A percentile compares a stretch with the other conserved stretches of the same genome.
Evolutionary conservation across 2,113 vertebrate species (phyloP).

Genomic region (Lamprotornis superbus): DNA sequence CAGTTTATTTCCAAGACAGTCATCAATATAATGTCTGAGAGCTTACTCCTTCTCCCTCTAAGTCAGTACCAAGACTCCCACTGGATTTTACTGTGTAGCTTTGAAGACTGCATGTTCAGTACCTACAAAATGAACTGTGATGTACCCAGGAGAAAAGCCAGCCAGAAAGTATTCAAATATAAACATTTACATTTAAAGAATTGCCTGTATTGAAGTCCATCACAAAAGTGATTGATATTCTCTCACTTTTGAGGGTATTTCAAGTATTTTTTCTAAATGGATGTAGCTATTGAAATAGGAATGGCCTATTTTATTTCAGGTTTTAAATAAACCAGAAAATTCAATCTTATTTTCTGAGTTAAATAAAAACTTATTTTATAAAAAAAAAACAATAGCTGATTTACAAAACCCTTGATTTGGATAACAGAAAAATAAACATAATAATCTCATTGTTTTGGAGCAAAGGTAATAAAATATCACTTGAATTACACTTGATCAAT

Average conservation of each 20-base stretch:
- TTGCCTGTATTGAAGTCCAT: not conserved
- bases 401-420: not conserved
- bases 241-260: not conserved
- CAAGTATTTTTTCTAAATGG: not conserved
- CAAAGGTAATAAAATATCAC: not conserved
- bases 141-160: slow-evolving; percentile 16
- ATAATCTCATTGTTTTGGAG: not conserved
- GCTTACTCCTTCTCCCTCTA: slow-evolving; percentile 7
- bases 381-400: not conserved
- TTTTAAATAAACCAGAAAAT: not conserved
- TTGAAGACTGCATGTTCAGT: not conserved
- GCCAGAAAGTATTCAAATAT: not conserved
- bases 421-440: not conserved
- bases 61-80: slow-evolving; percentile 15
- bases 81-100: not conserved
- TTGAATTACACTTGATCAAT: not conserved
- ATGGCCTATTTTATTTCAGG: not conserved
- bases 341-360: not conserved
- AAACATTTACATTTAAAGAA: slow-evolving; percentile 28
- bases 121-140: not conserved
- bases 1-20: slow-evolving; percentile 33
- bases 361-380: not conserved
- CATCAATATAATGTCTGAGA: slow-evolving; percentile 29
- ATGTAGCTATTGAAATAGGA: not conserved
- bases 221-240: not conserved